A percentile compares a stretch with the other conserved stretches of the same genome.
Evolutionary conservation across 1,140 invertebrate genomes (phyloP).

Genomic region (Hyposmocoma kahamanoa): DNA sequence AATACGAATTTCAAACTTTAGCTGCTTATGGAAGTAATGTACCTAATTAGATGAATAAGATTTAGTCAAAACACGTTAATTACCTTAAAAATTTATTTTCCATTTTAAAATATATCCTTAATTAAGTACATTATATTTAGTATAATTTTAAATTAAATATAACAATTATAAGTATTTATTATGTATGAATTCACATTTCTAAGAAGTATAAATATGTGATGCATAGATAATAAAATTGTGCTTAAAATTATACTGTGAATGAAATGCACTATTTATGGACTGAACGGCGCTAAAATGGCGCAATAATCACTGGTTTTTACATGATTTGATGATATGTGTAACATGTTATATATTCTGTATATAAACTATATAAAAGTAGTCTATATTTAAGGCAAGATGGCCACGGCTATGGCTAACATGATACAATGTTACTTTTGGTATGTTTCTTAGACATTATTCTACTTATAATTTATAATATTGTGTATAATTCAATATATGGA

Average conservation of each 20-base stretch:
- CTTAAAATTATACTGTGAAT: conserved; percentile 65
- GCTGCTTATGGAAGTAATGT: no score
- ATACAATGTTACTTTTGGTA: conserved; percentile 54
- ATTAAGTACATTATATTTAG: conserved; percentile 63
- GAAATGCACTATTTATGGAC: conserved; percentile 69
- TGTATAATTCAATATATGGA: conserved; percentile 61
- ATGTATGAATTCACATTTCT: conserved; percentile 60
- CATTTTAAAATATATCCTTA: conserved; percentile 59
- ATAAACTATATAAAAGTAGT: conserved; percentile 21
- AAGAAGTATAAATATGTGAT: conserved; percentile 32
- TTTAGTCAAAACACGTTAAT: no score
- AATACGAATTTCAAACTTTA: no score
- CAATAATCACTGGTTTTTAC: background rate
- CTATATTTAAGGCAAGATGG: conserved; percentile 65
- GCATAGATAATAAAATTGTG: conserved; percentile 52
- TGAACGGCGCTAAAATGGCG: conserved; percentile 6
- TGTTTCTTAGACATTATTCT: conserved; percentile 47
- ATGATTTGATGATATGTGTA: conserved; percentile 28
- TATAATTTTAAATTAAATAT: conserved; percentile 64
- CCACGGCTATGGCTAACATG: conserved; percentile 60
- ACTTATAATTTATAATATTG: conserved; percentile 52
- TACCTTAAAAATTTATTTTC: conserved; percentile 68
- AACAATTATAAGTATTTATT: conserved; percentile 63
- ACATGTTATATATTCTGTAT: conserved; percentile 9
- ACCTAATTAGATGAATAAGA: no score